phyloP scores from a whole-genome alignment of 2,797 vertebrate species.

The Megalops cyprinoides region DNA sequence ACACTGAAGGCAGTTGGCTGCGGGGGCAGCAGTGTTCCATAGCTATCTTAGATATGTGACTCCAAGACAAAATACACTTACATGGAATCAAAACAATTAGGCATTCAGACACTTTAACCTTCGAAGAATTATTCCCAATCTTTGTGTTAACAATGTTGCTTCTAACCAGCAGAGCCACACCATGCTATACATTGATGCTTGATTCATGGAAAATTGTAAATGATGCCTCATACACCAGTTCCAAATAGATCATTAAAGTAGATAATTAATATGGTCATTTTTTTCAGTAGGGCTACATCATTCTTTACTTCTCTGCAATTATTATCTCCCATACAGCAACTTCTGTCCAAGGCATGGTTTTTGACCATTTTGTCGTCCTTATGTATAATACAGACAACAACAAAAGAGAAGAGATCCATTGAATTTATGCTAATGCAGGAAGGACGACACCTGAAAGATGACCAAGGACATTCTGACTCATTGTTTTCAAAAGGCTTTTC shows the following conservation, averaged over 20 bases:
- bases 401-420: too few relatives aligned
- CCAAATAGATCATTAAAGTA: neutral
- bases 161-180: neutral
- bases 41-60: conserved; percentile 30
- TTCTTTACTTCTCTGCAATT: neutral
- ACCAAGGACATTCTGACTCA: too few relatives aligned
- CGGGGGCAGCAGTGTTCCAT: conserved; percentile 48
- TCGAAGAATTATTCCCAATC: neutral
- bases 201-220: neutral
- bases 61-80: conserved; percentile 24
- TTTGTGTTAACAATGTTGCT: neutral
- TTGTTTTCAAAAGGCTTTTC: too few relatives aligned
- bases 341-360: too few relatives aligned
- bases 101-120: conserved; percentile 19
- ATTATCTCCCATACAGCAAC: neutral
- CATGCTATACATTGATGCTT: neutral
- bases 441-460: too few relatives aligned
- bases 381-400: too few relatives aligned
- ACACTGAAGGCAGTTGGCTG: conserved; percentile 58
- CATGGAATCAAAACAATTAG: conserved; percentile 25
- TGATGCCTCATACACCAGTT: neutral
- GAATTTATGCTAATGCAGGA: too few relatives aligned
- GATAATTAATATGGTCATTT: neutral
- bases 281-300: neutral
- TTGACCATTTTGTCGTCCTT: too few relatives aligned